These are phyloP conservation scores for Dexiosoma caninum DNA, from an alignment of 2,888 invertebrate genomes.

Conservation along the genomic window DNA sequence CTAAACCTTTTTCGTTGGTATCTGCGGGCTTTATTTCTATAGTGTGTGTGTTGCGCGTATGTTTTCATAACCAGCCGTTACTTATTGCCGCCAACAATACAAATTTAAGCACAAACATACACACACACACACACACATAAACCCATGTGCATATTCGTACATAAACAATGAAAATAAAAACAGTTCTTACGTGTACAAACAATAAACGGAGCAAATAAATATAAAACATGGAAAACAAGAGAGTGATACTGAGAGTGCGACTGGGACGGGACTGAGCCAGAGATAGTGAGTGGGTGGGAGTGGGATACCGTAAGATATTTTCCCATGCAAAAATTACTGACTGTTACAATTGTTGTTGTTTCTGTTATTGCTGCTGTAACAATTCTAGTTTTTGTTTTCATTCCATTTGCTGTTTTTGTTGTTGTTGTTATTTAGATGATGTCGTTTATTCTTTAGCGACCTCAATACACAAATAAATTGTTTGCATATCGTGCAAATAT, in stretches of 20 bases:
- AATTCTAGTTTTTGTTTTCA: constrained; percentile 27
- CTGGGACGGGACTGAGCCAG: too few species aligned
- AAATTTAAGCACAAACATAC: not conserved
- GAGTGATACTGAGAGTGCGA: too few species aligned
- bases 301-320: not conserved
- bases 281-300: not conserved
- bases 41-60: too few species aligned
- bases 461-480: constrained; percentile 60
- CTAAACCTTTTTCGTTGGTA: constrained; percentile 23
- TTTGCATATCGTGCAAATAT: constrained; percentile 59
- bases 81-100: constrained; percentile 42
- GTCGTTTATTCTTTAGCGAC: constrained; percentile 58
- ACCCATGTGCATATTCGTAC: not conserved
- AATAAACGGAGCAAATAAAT: constrained; percentile 11
- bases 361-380: not conserved
- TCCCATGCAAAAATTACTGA: constrained; percentile 36
- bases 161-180: not conserved
- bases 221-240: not conserved
- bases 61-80: constrained; percentile 30
- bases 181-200: not conserved
- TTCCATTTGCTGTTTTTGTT: not conserved
- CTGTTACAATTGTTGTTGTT: constrained; percentile 32
- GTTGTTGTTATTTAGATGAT: constrained; percentile 52
- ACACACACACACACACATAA: not conserved
- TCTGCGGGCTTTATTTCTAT: not conserved